Base-by-base conservation (phyloP, 2,797 vertebrate species). In the Anabas testudineus region DNA sequence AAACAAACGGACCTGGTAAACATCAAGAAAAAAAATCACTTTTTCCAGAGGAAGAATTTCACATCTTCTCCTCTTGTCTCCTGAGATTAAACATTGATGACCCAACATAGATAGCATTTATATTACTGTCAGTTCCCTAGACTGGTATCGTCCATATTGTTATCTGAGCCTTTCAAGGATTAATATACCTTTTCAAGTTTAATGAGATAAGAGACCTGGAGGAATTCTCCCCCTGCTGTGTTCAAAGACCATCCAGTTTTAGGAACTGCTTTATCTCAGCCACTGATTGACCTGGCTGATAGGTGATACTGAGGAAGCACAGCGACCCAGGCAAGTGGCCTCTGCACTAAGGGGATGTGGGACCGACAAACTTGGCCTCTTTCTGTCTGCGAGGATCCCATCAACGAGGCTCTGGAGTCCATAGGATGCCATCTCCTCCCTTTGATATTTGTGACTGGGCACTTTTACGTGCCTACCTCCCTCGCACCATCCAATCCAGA, bases 181-280 rank as follows among this genome's bases (percentile, higher is more conserved):
- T 96, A 95, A 96, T 96, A 95, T 95, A 92, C 92, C 93, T 95
- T 94, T 95, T 96, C 95, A 96, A 93, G 94, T 94, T 96, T 97
- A 97, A 97, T 94, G 93, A 96, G 96, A 96, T 97, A 95, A 95
- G 95, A 94, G 93, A 92, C 90, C 86, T 62, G 87, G 90, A 57
- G 92, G 92, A 94, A 90, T 88, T 77, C 37, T 93, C 76, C 91
- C 85, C 90, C 89, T 85, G 91, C 91, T 91, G 92, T 91, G 91
- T 94, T 96, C 93, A 96, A 95, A 96, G 96, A 94, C 94, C 89
- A 91, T 90, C 85, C 91, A 87, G 76, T 93, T 92, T 70, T 89
- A 95, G 93, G 90, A 94, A 82, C 95, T 96, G 96, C 91, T 96
- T 96, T 96, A 94, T 96, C 94, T 98, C 95, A 94, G 93, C 72